Evolutionary conservation across 2,888 invertebrate species (phyloP).

Genomic region (Watsonalla cultraria): DNA sequence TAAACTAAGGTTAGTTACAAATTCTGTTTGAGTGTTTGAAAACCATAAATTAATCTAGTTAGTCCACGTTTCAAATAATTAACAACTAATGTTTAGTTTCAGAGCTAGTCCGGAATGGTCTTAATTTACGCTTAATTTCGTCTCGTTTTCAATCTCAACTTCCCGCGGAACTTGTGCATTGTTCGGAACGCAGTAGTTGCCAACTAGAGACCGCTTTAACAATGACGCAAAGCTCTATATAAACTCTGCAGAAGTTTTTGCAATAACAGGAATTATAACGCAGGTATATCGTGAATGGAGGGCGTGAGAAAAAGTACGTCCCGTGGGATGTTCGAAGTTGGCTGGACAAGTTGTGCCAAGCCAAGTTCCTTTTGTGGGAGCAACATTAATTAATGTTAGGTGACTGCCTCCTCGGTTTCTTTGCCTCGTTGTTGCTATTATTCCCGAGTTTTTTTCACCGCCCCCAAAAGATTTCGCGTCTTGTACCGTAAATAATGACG

Average conservation of each 20-base stretch:
- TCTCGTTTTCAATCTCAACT: constrained; percentile 59
- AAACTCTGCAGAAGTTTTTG: constrained; percentile 46
- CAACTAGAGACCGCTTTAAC: constrained; percentile 38
- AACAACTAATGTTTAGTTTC: constrained; percentile 34
- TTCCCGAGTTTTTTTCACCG: constrained; percentile 33
- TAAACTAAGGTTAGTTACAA: not conserved
- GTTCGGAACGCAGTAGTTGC: constrained; percentile 37
- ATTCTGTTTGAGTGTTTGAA: constrained; percentile 1
- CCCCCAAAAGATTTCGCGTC: constrained; percentile 26
- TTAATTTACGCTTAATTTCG: constrained; percentile 51
- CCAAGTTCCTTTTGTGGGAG: constrained; percentile 47
- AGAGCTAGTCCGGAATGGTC: constrained; percentile 35
- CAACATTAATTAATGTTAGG: constrained; percentile 61
- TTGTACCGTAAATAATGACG: constrained; percentile 38
- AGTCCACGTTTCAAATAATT: constrained; percentile 22
- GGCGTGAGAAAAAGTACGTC: constrained; percentile 30
- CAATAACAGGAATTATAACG: constrained; percentile 40
- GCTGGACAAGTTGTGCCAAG: constrained; percentile 48
- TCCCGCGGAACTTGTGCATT: constrained; percentile 43
- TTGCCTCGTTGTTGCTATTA: constrained; percentile 44
- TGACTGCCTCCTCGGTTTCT: constrained; percentile 45
- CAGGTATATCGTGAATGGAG: constrained; percentile 37
- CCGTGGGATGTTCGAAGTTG: constrained; percentile 26
- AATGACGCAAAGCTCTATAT: constrained; percentile 45
- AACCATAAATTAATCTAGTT: constrained; percentile 13